These are phyloP conservation scores for Nomada flava DNA, from an alignment of 2,888 invertebrate genomes.

Conservation along the genomic window DNA sequence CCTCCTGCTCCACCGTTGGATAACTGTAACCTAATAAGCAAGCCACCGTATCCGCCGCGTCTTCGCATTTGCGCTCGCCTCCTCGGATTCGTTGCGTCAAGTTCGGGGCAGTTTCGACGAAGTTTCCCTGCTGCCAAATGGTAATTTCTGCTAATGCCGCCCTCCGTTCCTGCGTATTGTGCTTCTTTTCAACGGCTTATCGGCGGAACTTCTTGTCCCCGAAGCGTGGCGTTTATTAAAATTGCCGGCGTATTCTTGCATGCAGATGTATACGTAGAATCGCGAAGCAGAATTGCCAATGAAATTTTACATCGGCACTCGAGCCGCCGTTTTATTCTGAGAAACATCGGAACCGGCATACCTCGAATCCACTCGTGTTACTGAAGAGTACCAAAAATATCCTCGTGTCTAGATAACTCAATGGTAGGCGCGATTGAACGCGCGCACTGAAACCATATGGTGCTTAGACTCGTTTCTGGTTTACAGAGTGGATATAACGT, in stretches of 20 bases:
- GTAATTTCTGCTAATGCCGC: slow-evolving; percentile 80
- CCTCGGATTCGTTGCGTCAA: slow-evolving; percentile 60
- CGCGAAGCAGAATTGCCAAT: not conserved
- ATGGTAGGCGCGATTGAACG: slow-evolving; percentile 58
- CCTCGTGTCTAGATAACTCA: slow-evolving; percentile 63
- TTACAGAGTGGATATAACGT: slow-evolving; percentile 82
- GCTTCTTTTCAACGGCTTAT: slow-evolving; percentile 70
- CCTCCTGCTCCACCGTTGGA: slow-evolving; percentile 60
- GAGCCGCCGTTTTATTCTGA: slow-evolving; percentile 34
- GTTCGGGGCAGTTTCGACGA: slow-evolving; percentile 54
- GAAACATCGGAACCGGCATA: slow-evolving; percentile 20
- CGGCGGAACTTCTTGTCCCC: slow-evolving; percentile 64
- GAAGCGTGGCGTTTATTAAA: slow-evolving; percentile 60
- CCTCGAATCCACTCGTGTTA: slow-evolving; percentile 37
- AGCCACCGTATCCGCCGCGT: slow-evolving; percentile 18
- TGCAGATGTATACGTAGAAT: not conserved
- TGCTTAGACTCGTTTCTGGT: slow-evolving; percentile 73
- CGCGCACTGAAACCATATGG: slow-evolving; percentile 75
- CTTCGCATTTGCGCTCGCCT: slow-evolving; percentile 32
- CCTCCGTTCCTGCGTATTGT: slow-evolving; percentile 41
- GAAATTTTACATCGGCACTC: not conserved
- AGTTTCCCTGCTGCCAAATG: slow-evolving; percentile 75
- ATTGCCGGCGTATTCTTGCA: slow-evolving; percentile 44
- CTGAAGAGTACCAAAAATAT: slow-evolving; percentile 64
- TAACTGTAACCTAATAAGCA: slow-evolving; percentile 81